Base-by-base conservation (phyloP, 2,888 invertebrate species). In the Acronicta leporina region DNA sequence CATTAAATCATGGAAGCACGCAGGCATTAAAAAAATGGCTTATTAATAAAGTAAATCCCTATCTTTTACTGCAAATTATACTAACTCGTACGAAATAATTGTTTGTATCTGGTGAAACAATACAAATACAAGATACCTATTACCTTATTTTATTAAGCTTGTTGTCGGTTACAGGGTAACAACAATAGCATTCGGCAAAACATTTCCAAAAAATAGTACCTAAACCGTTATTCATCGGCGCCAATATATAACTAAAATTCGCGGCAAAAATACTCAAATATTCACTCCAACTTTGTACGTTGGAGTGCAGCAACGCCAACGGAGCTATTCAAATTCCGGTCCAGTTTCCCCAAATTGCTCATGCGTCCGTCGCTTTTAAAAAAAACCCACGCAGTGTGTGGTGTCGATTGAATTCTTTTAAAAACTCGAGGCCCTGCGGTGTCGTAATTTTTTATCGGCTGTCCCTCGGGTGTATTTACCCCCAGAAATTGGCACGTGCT, bases 361-460 rank as follows among this genome's bases (percentile, higher is more conserved):
- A 73, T 77, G 78, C 83, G 72, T 71, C 73, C 73, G 79, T 75
- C 61, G 75, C 73, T 77, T 81, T 74, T 52, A 73, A 83, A 85
- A 87, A 87, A 84, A 73, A 67, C 73, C 77, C 68, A 74, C 35
- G 14, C 46, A 49, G 73, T 73, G 74, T 61, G 53, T 42, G 73
- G 77, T 79, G 83, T 79, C 87, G 81, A 88, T 89, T 87, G 88
- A 89, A 89, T 88, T 84, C 86, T 77, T 77, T 69, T 61, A 73
- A 77, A 82, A 82, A 64, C 52, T 65, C 63, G 60, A 63, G 72
- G 72, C 77, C 62, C 77, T 69, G 84, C 50, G 84, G 86, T 67
- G 62, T 86, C 87, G 86, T 87, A 86, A 85, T 85, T 85, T 87
- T 87, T 88, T 89, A 87, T 88, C 82, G 86, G 63, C 78, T 53